A percentile compares a stretch with the other conserved stretches of the same genome.
These are phyloP conservation scores for Fistularia tabacaria DNA, from an alignment of 2,797 vertebrate genomes.

Conservation along the genomic window DNA sequence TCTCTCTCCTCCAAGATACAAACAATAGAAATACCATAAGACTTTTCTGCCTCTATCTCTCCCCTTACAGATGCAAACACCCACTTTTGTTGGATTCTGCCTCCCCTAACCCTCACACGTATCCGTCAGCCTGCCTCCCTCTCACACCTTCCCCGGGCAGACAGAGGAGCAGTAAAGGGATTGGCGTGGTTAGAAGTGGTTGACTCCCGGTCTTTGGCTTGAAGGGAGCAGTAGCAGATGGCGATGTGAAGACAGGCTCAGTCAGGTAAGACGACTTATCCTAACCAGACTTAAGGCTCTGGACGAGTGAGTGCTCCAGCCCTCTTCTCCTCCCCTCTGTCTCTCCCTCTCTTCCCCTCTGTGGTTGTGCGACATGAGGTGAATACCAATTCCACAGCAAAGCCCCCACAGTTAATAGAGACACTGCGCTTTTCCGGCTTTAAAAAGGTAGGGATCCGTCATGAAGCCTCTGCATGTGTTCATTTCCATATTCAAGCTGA, in stretches of 20 bases:
- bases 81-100: conserved; percentile 22
- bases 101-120: conserved; percentile 36
- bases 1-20: conserved; percentile 67
- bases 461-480: conserved; percentile 7
- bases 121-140: conserved; percentile 16
- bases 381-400: conserved; percentile 67
- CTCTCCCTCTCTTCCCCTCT: conserved; percentile 22
- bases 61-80: conserved; percentile 11
- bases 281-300: conserved; percentile 53
- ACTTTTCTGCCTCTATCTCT: conserved; percentile 37
- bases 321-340: conserved; percentile 30
- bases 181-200: conserved; percentile 53
- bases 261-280: conserved; percentile 70
- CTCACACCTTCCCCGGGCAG: conserved; percentile 36
- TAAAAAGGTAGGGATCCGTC: conserved; percentile 38
- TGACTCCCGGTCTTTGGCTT: conserved; percentile 57
- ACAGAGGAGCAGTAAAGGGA: conserved; percentile 55
- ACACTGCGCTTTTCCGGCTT: conserved; percentile 46
- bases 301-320: conserved; percentile 45
- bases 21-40: conserved; percentile 67
- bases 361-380: conserved; percentile 62
- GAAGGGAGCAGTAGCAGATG: conserved; percentile 52
- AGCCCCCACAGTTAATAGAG: conserved; percentile 40
- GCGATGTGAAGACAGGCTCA: conserved; percentile 62
- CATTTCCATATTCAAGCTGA: conserved; percentile 4